Base-by-base conservation (phyloP, 2,797 vertebrate species). In the Darevskia mixta region DNA sequence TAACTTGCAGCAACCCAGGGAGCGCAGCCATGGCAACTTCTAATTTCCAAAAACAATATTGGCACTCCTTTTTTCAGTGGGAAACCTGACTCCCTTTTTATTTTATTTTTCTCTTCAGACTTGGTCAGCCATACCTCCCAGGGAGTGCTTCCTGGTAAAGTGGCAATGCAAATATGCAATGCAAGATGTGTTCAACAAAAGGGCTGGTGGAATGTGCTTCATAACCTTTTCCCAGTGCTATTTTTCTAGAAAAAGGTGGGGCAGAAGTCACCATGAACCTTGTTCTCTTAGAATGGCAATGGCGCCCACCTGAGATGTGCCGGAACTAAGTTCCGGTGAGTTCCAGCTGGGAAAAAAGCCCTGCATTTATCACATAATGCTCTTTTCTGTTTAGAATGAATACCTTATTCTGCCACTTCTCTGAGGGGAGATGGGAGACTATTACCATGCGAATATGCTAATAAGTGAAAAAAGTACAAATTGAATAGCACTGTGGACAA, bases 21-120 rank as follows among this genome's bases (percentile, higher is more conserved):
- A 72, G 43, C 13, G 66, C 41, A 80, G 35, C 78, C 49, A 58
- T 86, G 85, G n/a, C 85, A 86, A 86, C 85, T 41, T 27, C 49
- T 43, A 20, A 27, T 76, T 86, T 61, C 15, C 78, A 43, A 5
- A 78, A 80, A 72, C 75, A n/a, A 85, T 4, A 45, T 20, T 32
- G 64, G 23, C n/a, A 72, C 45, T 71, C 66, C 23, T 58, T 41
- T 55, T 86, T 71, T 71, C 15, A 29, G 35, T 69, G 66, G 45
- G 76, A 49, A 38, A 58, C 6, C 6, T 13, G 27, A 3, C 67
- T 79, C 78, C 23, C n/a, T 32, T 66, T 67, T 72, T 58, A 27
- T 58, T 58, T 79, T 43, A 35, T 86, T 71, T 49, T 72, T 58
- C 79, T 72, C 18, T 43, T 83, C 45, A 11, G 32, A 55, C 29